Percentiles rank a stretch among this genome's conserved stretches.
Evolutionary conservation across 2,797 vertebrate species (phyloP).

Genomic region (Salmo trutta): DNA sequence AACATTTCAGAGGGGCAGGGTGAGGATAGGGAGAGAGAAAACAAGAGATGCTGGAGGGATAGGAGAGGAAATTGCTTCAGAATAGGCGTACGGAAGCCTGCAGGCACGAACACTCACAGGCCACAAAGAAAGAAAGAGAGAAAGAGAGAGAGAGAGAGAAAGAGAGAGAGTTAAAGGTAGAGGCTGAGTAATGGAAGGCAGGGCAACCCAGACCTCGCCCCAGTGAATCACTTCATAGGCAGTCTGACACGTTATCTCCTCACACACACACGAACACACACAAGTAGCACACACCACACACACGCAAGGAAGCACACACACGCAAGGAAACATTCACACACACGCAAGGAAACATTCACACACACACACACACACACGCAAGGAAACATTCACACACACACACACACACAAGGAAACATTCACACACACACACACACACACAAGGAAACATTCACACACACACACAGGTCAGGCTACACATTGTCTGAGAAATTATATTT

Average conservation of each 20-base stretch:
- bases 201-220: constrained; percentile 64
- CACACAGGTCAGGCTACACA: constrained; percentile 8
- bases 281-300: constrained; percentile 30
- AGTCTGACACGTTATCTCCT: constrained; percentile 56
- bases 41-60: background rate
- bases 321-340: background rate
- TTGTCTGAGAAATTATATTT: background rate
- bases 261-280: constrained; percentile 16
- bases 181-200: constrained; percentile 63
- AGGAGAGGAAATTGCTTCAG: constrained; percentile 5
- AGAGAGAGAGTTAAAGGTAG: constrained; percentile 30
- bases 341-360: background rate
- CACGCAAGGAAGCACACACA: constrained; percentile 7
- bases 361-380: constrained; percentile 14
- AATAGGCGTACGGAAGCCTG: background rate
- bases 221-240: constrained; percentile 70
- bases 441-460: background rate
- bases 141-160: background rate
- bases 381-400: background rate
- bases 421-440: background rate
- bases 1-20: background rate
- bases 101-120: background rate
- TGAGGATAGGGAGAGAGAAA: background rate
- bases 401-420: constrained; percentile 15
- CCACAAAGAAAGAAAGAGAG: background rate